A percentile compares a stretch with the other conserved stretches of the same genome.
Evolutionary conservation across 2,113 vertebrate genomes (phyloP).

Genomic region (Microcebus jonahi): DNA sequence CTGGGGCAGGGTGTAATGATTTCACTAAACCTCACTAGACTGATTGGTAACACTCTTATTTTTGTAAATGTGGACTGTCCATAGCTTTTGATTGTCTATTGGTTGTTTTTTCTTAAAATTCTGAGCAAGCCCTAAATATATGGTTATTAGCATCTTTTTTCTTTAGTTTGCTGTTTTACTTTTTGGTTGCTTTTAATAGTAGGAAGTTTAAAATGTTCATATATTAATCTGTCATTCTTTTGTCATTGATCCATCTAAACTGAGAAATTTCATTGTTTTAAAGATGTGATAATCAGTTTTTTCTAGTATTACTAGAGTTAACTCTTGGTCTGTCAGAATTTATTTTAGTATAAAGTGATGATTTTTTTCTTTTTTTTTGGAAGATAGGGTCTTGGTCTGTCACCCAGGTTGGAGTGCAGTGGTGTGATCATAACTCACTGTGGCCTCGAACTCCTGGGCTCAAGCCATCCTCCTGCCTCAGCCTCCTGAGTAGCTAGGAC

Average conservation of each 20-base stretch:
- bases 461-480: no score
- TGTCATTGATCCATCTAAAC: not conserved
- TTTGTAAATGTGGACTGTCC: not conserved
- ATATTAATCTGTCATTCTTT: not conserved
- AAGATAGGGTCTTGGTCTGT: no score
- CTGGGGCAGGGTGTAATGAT: not conserved
- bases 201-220: not conserved
- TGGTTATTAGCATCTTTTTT: not conserved
- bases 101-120: not conserved
- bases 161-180: not conserved
- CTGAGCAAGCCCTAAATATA: not conserved
- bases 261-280: not conserved
- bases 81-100: not conserved
- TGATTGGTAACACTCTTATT: not conserved
- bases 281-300: not conserved
- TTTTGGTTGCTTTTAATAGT: slow-evolving; percentile 24
- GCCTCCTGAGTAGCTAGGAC: no score
- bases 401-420: no score
- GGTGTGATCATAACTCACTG: no score
- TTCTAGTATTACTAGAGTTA: not conserved
- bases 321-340: not conserved
- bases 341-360: not conserved
- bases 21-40: not conserved
- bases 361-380: no score
- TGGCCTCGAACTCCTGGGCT: no score